A percentile compares a stretch with the other conserved stretches of the same genome.
Evolutionary conservation across 2,888 invertebrate species (phyloP).

Genomic region (Criorhina ranunculi): DNA sequence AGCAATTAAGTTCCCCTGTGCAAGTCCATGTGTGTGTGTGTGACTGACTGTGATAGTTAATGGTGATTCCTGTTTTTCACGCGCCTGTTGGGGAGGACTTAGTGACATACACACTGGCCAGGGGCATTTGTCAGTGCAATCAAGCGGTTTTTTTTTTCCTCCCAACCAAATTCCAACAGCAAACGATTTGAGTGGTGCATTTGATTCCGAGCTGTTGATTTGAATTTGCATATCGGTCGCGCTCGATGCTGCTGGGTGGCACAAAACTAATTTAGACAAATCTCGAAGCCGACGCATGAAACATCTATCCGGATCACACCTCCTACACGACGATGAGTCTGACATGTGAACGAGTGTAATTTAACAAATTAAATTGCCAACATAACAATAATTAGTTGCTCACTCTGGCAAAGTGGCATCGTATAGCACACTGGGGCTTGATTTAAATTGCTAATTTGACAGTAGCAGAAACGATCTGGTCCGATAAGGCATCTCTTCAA

Average conservation of each 20-base stretch:
- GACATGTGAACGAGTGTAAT: slow-evolving; percentile 68
- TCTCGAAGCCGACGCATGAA: slow-evolving; percentile 45
- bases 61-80: slow-evolving; percentile 55
- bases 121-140: slow-evolving; percentile 64
- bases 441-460: slow-evolving; percentile 77
- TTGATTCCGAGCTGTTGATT: slow-evolving; percentile 39
- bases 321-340: slow-evolving; percentile 56
- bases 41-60: slow-evolving; percentile 55
- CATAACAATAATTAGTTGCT: slow-evolving; percentile 74
- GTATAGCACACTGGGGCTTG: slow-evolving; percentile 46
- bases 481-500: slow-evolving; percentile 39
- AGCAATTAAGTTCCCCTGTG: slow-evolving; percentile 69
- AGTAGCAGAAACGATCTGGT: slow-evolving; percentile 66
- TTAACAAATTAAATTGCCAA: slow-evolving; percentile 76
- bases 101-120: slow-evolving; percentile 47
- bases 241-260: slow-evolving; percentile 45
- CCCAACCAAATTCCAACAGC: slow-evolving; percentile 40
- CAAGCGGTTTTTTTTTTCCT: slow-evolving; percentile 39
- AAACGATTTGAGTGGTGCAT: slow-evolving; percentile 33
- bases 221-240: slow-evolving; percentile 68
- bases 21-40: slow-evolving; percentile 6
- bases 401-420: slow-evolving; percentile 37
- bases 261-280: slow-evolving; percentile 66
- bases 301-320: slow-evolving; percentile 63
- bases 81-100: slow-evolving; percentile 47